Conservation (phyloP, 2,113 vertebrate genomes). For the Gobiocypris rarus region DNA sequence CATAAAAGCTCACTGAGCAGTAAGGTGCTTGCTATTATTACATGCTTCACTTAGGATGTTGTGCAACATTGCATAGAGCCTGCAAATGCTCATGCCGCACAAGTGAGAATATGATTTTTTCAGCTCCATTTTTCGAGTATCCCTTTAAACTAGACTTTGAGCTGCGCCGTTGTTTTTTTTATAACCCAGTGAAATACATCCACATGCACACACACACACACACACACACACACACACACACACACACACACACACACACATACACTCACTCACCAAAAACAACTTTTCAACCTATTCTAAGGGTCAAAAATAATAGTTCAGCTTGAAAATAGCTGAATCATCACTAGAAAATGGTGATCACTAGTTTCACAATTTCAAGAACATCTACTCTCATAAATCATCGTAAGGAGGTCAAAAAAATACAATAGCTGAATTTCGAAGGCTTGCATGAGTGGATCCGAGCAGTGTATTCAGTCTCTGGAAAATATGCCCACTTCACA, state of each 20-base stretch:
- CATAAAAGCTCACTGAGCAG: constrained; percentile 58
- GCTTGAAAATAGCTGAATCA: constrained; percentile 4
- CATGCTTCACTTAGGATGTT: constrained; percentile 68
- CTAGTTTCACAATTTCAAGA: constrained; percentile 17
- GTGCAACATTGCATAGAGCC: constrained; percentile 52
- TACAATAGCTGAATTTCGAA: constrained; percentile 19
- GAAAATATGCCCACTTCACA: background rate
- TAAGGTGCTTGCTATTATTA: constrained; percentile 60
- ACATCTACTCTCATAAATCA: constrained; percentile 39
- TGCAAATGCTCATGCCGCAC: constrained; percentile 12
- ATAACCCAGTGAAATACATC: background rate
- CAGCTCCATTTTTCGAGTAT: constrained; percentile 14
- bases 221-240: background rate
- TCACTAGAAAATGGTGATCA: background rate
- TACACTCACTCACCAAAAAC: constrained; percentile 15
- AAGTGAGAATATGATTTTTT: constrained; percentile 30
- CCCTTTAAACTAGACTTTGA: background rate
- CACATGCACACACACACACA: constrained; percentile 28
- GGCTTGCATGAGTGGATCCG: constrained; percentile 7
- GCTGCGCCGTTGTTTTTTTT: background rate
- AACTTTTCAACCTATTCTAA: background rate
- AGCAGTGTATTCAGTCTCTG: constrained; percentile 12
- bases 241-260: constrained; percentile 23
- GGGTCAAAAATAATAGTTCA: background rate
- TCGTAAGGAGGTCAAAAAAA: constrained; percentile 1